A percentile compares a stretch with the other conserved stretches of the same genome.
Evolutionary conservation across 2,888 invertebrate genomes (phyloP).

Genomic region (Melanargia galathea): DNA sequence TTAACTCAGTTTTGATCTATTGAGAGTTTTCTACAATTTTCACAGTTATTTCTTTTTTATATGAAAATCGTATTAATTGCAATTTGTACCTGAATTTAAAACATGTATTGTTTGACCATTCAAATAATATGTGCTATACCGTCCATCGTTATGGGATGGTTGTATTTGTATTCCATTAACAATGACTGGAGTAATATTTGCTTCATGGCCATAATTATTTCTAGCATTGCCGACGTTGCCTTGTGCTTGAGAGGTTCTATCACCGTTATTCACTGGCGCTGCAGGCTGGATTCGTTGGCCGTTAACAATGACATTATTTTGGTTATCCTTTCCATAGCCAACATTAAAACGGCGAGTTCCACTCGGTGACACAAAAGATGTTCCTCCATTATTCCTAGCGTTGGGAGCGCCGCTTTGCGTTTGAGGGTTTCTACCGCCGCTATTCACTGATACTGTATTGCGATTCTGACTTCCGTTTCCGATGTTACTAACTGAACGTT

Average conservation of each 20-base stretch:
- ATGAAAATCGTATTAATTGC: neutral
- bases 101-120: conserved; percentile 12
- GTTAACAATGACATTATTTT: neutral
- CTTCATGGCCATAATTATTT: conserved; percentile 17
- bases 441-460: conserved; percentile 1
- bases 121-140: neutral
- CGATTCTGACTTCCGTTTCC: conserved; percentile 27
- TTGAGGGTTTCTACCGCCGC: too few relatives aligned
- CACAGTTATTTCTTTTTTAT: too few relatives aligned
- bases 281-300: neutral
- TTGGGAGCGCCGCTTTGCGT: neutral
- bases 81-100: conserved; percentile 7
- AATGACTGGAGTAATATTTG: conserved; percentile 10
- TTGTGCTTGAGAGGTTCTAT: neutral
- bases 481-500: conserved; percentile 11
- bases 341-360: neutral
- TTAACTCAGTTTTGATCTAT: too few relatives aligned
- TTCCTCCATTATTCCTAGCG: neutral
- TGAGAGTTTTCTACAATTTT: too few relatives aligned
- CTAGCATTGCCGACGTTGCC: neutral
- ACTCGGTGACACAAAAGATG: neutral
- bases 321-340: conserved; percentile 1
- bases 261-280: neutral
- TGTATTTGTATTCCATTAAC: conserved; percentile 20
- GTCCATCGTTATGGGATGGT: conserved; percentile 1